Base-by-base conservation (phyloP, 1,140 invertebrate genomes). In the Calliopsis andreniformis region DNA sequence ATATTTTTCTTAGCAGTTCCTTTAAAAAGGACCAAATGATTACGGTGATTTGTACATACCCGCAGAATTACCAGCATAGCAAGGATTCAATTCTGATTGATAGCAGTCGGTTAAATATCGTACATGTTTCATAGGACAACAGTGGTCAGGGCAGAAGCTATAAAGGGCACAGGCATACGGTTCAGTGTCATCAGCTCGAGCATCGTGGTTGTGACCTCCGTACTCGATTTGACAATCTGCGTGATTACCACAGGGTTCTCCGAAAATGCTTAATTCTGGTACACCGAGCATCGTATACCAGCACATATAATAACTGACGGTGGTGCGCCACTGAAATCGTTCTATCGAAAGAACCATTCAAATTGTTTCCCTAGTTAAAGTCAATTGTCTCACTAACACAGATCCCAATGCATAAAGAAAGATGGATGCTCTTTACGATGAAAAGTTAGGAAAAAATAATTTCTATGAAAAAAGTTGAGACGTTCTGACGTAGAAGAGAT, bases 101-200 rank as follows among this genome's bases (percentile, higher is more conserved):
- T 87, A 88, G 76, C 93, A 94, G 16, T 87, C 83, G 39, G 84
- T 83, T 64, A 85, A 80, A 23, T 87, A 76, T n/a, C 78, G 78
- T 16, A 93, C 82, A 69, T 93, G 90, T 79, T 92, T 93, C 72
- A 91, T 79, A 12, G 93, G 92, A 84, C 94, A 95, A 84, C 94
- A 95, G 30, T 92, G 92, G 89, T 95, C 94, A 6, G 94, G 94
- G 89, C 94, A 95, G 89, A 95, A 95, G 86, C 94, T 94, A 79
- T 95, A 94, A 39, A 89, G 76, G 7, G 94, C 94, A 83, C 94
- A 95, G n/a, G 88, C 87, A 85, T 93, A 95, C 6, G 93, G 92
- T 61, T 86, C 85, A 25, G 82, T 86, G 82, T 95, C 94, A 79
- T 93, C 87, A 14, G 93, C 93, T 76, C 94, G 87, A 45, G 91